Evolutionary conservation across 30 jellyfish, hydroid and myxozoan species (phyloP), one percentile per base, ranked within the genome.

Genomic region (Phacellophora camtschatica): DNA sequence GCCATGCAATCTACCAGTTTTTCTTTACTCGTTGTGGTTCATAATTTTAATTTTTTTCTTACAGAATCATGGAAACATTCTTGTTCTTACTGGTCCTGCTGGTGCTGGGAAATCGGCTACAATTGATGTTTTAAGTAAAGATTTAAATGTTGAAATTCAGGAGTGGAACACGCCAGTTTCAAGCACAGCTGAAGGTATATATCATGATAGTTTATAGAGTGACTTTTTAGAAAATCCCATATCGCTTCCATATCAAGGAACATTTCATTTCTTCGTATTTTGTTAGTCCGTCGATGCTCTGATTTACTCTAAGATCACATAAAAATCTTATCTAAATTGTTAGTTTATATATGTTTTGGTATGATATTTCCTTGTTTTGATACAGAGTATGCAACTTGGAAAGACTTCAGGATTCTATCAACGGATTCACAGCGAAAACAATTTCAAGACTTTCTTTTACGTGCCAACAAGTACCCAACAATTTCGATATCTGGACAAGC

Each of bases 101-200:
- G 98, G 98, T 5, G 62, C 90, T 23, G 98, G 98, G 12, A 92
- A 92, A 66, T 65, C 98, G 3, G 98, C 98, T 42, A 77, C 92
- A 24, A 33, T 92, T 20, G 67, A 85, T 32, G 95, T 74, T 18
- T 74, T 92, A 12, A 54, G 93, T 55, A 70, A 58, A 30, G 90
- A 85, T 6, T 57, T 85, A 66, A 27, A 66, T 20, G 33, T 70
- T 65, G 89, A 77, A 35, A 20, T 92, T 25, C 88, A 86, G 48
- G 98, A 85, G 49, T 92, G 98, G 98, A 81, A 69, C 37, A 85
- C 83, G 43, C 98, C 98, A 23, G 88, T 69, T 10, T 33, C 84
- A 19, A 88, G 30, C 62, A 37, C 84, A 32, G 56, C 50, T 65
- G 91, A 66, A 65, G 91, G 91, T 80, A 34, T n/a, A n/a, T n/a